Base-by-base conservation (phyloP, 2,888 invertebrate genomes). In the Sicus ferrugineus region DNA sequence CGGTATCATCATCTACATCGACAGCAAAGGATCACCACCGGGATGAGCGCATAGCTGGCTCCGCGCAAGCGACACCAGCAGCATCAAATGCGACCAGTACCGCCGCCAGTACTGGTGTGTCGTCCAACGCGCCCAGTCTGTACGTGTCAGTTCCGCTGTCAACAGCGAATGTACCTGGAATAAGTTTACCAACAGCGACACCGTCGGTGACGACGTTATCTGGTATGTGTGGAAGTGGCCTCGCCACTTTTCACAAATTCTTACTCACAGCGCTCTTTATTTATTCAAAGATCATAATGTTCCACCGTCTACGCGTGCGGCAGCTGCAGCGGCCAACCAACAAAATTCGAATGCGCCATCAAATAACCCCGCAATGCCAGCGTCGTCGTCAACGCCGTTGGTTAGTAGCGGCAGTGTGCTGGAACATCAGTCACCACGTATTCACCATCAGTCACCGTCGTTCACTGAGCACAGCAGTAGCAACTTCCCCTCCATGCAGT, bases 141-240 rank as follows among this genome's bases (percentile, higher is more conserved):
- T 89, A 89, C 64, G 90, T 90, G 23, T 90, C 90, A 28, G 90
- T 90, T 74, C 90, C 90, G 72, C 81, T 90, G 73, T 87, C 88
- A 70, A 84, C 84, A 63, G 85, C 86, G 67, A 84, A 83, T 80
- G 83, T 85, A 84, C 85, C 85, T 84, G 86, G 85, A 73, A 80
- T 86, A 68, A 86, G 80, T 79, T 77, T 86, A 76, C 84, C 83
- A 69, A 75, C 80, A 66, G 71, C 74, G 63, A 80, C 75, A 66
- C 72, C 74, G 72, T 63, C 75, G 70, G 19, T 56, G 3, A 16
- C 56, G 28, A 42, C 66, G 1, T 69, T 66, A 65, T 30, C 38
- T 54, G 64, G 42, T 54, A 54, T 14, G 54, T 23, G 23, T 14
- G 1, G 11, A 21, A 21, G 28, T 34, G 23, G n/a, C 42, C 62